These are phyloP conservation scores for Vipera latastei DNA, from an alignment of 2,797 vertebrate genomes.

Conservation along the genomic window DNA sequence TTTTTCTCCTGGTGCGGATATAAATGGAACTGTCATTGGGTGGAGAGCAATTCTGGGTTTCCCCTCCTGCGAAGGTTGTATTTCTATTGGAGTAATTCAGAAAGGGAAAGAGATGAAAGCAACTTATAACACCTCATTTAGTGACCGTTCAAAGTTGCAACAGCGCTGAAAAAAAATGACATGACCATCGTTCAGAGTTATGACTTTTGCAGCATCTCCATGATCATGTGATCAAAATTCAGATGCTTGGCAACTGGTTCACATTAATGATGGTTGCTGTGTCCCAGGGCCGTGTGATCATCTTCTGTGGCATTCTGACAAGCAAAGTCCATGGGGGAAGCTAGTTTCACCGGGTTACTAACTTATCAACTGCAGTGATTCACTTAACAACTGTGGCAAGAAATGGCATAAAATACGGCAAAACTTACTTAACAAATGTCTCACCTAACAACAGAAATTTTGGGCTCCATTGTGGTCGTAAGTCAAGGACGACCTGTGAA, in stretches of 20 bases:
- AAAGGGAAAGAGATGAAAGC: not conserved
- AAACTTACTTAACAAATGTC: not conserved
- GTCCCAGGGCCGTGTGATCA: not conserved
- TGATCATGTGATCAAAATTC: not conserved
- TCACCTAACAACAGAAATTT: not conserved
- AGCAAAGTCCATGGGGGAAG: not conserved
- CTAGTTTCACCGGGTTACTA: not conserved
- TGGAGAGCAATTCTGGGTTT: too few relatives aligned
- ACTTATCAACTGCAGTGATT: not conserved
- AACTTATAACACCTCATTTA: not conserved
- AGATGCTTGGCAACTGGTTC: not conserved
- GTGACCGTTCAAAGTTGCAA: not conserved
- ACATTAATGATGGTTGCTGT: not conserved
- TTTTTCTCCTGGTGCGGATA: not conserved
- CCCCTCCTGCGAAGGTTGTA: not conserved
- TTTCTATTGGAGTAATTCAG: not conserved
- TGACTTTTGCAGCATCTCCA: not conserved
- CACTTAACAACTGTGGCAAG: not conserved
- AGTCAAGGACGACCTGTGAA: not conserved
- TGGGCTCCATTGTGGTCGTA: not conserved
- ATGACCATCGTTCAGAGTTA: not conserved
- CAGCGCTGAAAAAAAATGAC: not conserved
- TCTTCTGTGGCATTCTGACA: not conserved
- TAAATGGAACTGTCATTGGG: not conserved
- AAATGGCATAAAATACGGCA: not conserved